phyloP scores from a whole-genome alignment of 2,797 vertebrate genomes.

The Manis crassicaudata region DNA sequence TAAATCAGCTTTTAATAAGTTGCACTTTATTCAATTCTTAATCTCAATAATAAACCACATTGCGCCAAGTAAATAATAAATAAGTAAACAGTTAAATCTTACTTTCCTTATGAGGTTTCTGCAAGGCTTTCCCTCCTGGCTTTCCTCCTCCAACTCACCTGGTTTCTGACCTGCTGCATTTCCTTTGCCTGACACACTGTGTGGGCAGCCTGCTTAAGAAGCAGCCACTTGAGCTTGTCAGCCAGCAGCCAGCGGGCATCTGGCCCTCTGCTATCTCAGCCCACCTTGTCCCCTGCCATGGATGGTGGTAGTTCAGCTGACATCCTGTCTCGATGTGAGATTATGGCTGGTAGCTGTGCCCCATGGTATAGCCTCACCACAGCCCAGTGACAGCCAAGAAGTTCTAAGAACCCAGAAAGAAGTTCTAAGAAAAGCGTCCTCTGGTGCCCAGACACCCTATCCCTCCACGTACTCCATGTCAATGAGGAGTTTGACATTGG shows the following conservation, averaged over 20 bases:
- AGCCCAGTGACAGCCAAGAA: neutral
- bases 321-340: neutral
- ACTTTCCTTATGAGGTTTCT: neutral
- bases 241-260: too few species aligned
- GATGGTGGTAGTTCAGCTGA: neutral
- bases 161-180: neutral
- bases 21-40: too few species aligned
- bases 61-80: too few species aligned
- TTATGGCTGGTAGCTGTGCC: too few species aligned
- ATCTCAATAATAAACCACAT: too few species aligned
- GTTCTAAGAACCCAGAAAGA: neutral
- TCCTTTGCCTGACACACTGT: neutral
- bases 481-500: neutral
- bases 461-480: neutral
- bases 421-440: neutral
- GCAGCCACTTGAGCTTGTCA: neutral
- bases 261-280: too few species aligned
- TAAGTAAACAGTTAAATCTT: too few species aligned
- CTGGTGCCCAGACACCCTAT: neutral
- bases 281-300: neutral
- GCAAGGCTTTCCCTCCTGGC: neutral
- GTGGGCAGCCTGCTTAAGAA: neutral
- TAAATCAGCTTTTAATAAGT: too few species aligned
- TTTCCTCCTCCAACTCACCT: neutral
- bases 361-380: neutral